Evolutionary conservation across 2,888 invertebrate species (phyloP), one percentile per base, ranked within the genome.

Genomic region (Lasius fuliginosus): DNA sequence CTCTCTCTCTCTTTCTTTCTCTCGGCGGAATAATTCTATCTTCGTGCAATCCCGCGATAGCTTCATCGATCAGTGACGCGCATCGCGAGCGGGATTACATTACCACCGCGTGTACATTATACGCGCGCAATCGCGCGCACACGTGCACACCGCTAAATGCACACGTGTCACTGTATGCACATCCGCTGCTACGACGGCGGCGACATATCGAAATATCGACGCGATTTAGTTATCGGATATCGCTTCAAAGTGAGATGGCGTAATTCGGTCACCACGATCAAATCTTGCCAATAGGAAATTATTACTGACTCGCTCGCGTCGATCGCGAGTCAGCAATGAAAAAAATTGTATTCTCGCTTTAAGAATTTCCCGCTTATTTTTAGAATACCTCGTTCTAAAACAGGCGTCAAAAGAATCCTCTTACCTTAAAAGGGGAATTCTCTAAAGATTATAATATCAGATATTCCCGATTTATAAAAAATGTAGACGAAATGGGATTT

Each of bases 31-130:
- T 68, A 68, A 75, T 33, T 64, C 42, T n/a, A 74, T 75, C 27
- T 49, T 67, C n/a, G 15, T 69, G 58, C 69, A 33, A 49, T 53
- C 18, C 33, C 12, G 46, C 71, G 68, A 68, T 68, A 77, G 56
- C 71, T 79, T 79, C 33, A 79, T 79, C 79, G 79, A 79, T 79
- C 71, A 71, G 42, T 46, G 40, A 76, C 36, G 68, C 53, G 69
- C 12, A 18, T 40, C n/a, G 69, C 76, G 33, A 69, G 33, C 33
- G 33, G 58, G 69, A 79, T 79, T 69, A 60, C 69, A 36, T 77
- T 69, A 79, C 69, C 68, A 68, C 68, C 36, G 36, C 36, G 36
- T 36, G 42, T 23, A 30, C 9, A n/a, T 68, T 69, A 33, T 23
- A 60, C 23, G 42, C 42, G 49, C 49, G 49, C 49, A 18, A 53